These are phyloP conservation scores for Pasiphila rectangulata DNA, from an alignment of 2,888 invertebrate genomes.

Conservation along the genomic window DNA sequence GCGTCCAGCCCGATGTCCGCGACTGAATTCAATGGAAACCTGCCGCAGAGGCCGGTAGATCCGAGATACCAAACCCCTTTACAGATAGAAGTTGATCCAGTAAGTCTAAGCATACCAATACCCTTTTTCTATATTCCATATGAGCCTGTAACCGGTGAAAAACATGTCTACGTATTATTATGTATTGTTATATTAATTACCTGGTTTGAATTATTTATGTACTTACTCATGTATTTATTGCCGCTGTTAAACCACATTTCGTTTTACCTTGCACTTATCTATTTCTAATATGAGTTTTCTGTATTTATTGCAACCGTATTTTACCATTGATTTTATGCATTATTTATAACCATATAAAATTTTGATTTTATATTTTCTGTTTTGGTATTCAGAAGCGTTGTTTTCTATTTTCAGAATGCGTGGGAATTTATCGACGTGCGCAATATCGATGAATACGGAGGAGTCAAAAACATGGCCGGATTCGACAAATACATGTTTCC, in stretches of 20 bases:
- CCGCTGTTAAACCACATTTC: constrained; percentile 19
- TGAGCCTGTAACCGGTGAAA: constrained; percentile 25
- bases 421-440: constrained; percentile 79
- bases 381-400: constrained; percentile 3
- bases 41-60: constrained; percentile 54
- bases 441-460: constrained; percentile 62
- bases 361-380: constrained; percentile 5
- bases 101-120: constrained; percentile 64
- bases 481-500: constrained; percentile 80
- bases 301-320: constrained; percentile 8
- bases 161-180: constrained; percentile 14
- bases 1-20: constrained; percentile 59
- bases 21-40: constrained; percentile 66
- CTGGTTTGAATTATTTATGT: constrained; percentile 15
- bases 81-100: constrained; percentile 85
- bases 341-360: neutral
- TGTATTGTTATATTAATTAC: constrained; percentile 16
- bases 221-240: constrained; percentile 12
- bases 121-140: constrained; percentile 35
- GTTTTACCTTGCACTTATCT: constrained; percentile 22
- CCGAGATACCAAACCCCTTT: constrained; percentile 77
- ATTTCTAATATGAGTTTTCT: constrained; percentile 14
- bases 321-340: constrained; percentile 8
- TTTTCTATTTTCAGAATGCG: constrained; percentile 74
- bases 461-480: constrained; percentile 81